Evolutionary conservation across 2,113 vertebrate genomes (phyloP).

Genomic region (Reinhardtius hippoglossoides): DNA sequence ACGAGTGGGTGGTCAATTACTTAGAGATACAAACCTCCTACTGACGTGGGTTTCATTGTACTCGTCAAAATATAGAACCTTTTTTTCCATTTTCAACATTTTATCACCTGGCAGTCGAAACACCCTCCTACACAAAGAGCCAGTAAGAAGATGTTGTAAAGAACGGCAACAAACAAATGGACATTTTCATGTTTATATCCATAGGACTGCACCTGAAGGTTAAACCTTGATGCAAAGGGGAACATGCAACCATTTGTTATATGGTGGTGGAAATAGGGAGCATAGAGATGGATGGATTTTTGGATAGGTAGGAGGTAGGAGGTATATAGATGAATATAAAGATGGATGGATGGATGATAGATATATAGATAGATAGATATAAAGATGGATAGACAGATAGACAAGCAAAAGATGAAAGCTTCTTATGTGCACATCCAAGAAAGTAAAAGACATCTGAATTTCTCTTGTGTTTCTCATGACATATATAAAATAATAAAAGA

Average conservation of each 20-base stretch:
- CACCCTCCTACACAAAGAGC: neutral
- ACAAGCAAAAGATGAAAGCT: constrained; percentile 12
- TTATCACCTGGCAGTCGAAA: too few species aligned
- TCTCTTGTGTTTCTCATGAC: constrained; percentile 40
- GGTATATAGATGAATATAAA: neutral
- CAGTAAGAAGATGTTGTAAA: neutral
- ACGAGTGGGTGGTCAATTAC: constrained; percentile 42
- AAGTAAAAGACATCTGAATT: constrained; percentile 29
- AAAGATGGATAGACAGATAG: neutral
- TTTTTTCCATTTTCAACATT: too few species aligned
- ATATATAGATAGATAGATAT: neutral
- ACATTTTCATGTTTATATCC: neutral
- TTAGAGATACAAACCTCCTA: constrained; percentile 18
- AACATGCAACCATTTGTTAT: neutral
- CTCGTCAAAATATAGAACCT: too few species aligned
- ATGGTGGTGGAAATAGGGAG: neutral
- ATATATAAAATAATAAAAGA: constrained; percentile 40
- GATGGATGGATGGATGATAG: neutral
- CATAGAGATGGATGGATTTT: neutral
- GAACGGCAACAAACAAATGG: neutral
- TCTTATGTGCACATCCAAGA: neutral
- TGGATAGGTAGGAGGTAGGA: neutral
- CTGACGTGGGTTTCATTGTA: constrained; percentile 11
- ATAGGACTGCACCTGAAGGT: neutral
- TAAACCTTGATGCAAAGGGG: neutral